These are phyloP conservation scores for Dendroctonus ponderosae DNA, from an alignment of 1,140 invertebrate species.

Conservation along the genomic window DNA sequence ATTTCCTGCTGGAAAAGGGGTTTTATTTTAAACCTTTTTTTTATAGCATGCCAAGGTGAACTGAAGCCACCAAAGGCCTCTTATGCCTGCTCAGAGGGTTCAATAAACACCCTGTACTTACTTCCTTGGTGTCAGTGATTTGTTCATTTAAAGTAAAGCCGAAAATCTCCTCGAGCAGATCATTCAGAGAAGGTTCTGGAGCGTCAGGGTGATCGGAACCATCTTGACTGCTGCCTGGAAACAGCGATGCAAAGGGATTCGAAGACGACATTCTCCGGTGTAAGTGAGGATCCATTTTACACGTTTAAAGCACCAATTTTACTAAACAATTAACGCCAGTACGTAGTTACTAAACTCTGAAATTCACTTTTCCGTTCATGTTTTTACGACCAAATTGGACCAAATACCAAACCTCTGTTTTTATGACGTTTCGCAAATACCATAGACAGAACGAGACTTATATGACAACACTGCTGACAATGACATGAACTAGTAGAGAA, in stretches of 20 bases:
- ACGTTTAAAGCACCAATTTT: not conserved
- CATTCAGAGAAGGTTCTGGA: constrained; percentile 45
- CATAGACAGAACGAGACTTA: too few relatives aligned
- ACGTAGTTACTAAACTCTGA: not conserved
- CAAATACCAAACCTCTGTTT: not conserved
- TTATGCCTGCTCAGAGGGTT: not conserved
- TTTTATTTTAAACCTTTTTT: too few relatives aligned
- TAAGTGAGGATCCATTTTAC: constrained; percentile 23
- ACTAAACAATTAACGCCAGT: not conserved
- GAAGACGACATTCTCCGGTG: constrained; percentile 36
- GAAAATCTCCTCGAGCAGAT: constrained; percentile 64
- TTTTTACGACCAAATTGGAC: not conserved
- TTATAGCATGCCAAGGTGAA: not conserved
- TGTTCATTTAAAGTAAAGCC: constrained; percentile 58
- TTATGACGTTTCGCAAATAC: not conserved
- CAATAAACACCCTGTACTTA: not conserved
- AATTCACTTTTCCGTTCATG: not conserved
- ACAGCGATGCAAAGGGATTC: constrained; percentile 48
- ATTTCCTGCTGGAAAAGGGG: too few relatives aligned
- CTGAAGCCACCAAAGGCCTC: not conserved
- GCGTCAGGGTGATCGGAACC: constrained; percentile 23
- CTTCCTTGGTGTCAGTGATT: constrained; percentile 26
- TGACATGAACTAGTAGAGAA: too few relatives aligned
- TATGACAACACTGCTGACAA: too few relatives aligned
- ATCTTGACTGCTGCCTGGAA: constrained; percentile 30